Evolutionary conservation across 2,888 invertebrate genomes (phyloP), one percentile per base, ranked within the genome.

Genomic region (Drosophila maculinotata): DNA sequence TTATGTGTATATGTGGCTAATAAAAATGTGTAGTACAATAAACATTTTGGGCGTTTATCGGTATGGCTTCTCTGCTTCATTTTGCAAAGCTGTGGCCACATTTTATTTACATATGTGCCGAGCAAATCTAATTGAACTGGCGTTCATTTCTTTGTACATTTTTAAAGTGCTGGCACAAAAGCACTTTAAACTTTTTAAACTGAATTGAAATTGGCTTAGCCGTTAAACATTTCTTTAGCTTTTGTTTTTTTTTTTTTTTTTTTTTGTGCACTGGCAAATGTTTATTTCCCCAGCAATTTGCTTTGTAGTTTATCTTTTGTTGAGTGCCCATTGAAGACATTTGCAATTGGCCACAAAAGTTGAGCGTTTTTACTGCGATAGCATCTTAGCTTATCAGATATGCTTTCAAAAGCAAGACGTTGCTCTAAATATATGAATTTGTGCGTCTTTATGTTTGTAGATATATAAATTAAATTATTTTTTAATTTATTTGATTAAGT

Each of bases 41-140:
- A 73, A 68, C 38, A 74, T 78, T 70, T 70, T 20, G 48, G 54
- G 20, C 68, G 60, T 75, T 75, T 80, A 78, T 80, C 79, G 72
- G 49, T 57, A 12, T 56, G 45, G 35, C 44, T 39, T 39, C 25
- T 8, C 30, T 31, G 9, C 42, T 20, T 5, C 9, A 8, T 39
- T 53, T 45, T 45, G 33, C 54, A 65, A 67, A 51, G 54, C 62
- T 56, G 65, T 70, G 53, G 49, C 58, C 60, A 59, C 65, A 73
- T 73, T 64, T 65, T 52, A 70, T 76, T 76, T 68, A 36, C 66
- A 66, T 60, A 41, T 36, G 15, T 5, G 14, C 25, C 42, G 36
- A 20, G 38, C 26, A 28, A 39, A 45, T 52, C 30, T 52, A 69
- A 59, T 56, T 69, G 56, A 54, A 69, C 39, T 28, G 6, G 23